Evolutionary conservation across 2,888 invertebrate genomes (phyloP).

Genomic region (Synanthedon formicaeformis): DNA sequence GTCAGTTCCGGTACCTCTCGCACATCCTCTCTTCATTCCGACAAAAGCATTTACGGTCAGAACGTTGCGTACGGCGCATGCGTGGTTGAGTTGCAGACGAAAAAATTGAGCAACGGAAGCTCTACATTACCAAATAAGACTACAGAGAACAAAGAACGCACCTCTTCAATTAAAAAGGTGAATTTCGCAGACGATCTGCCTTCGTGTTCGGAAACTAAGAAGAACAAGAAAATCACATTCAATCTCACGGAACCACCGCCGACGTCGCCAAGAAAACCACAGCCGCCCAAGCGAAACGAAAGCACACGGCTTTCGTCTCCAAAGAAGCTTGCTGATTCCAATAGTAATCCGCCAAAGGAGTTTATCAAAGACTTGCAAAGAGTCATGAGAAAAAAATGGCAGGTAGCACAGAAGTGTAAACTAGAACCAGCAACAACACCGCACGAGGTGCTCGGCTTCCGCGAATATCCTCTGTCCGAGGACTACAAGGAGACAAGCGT

Average conservation of each 20-base stretch:
- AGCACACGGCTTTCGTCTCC: constrained; percentile 80
- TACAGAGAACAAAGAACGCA: constrained; percentile 55
- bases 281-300: constrained; percentile 82
- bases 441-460: constrained; percentile 90
- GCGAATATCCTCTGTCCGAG: constrained; percentile 81
- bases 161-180: constrained; percentile 63
- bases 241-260: constrained; percentile 68
- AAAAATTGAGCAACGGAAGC: constrained; percentile 53
- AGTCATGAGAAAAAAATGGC: constrained; percentile 94
- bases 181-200: constrained; percentile 73
- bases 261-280: constrained; percentile 75
- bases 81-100: constrained; percentile 68
- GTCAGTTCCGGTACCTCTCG: constrained; percentile 63
- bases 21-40: constrained; percentile 52
- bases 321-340: constrained; percentile 79
- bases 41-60: constrained; percentile 46
- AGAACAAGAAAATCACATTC: constrained; percentile 76
- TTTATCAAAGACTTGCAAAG: constrained; percentile 90
- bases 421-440: constrained; percentile 89
- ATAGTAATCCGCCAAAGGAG: constrained; percentile 81
- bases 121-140: constrained; percentile 41
- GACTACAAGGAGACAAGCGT: constrained; percentile 86
- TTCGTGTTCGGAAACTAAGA: constrained; percentile 57
- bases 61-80: constrained; percentile 62
- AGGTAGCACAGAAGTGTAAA: constrained; percentile 93